These are phyloP conservation scores for Orthosia gracilis DNA, from an alignment of 2,888 invertebrate genomes.

Conservation along the genomic window DNA sequence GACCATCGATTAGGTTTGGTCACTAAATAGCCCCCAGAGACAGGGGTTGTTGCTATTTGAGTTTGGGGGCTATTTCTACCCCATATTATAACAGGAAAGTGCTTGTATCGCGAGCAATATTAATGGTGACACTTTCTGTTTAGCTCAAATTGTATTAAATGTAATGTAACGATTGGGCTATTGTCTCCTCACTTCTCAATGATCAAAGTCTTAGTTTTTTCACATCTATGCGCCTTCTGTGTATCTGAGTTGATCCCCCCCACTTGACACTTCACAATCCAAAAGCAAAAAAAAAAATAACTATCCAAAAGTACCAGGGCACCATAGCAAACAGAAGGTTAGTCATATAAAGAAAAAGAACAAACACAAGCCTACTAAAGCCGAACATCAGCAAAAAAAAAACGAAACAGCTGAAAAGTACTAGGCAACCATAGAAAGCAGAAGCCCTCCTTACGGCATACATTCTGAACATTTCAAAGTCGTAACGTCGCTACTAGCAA, in stretches of 20 bases:
- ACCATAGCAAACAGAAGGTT: neutral
- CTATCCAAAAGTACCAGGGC: neutral
- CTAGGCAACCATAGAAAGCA: slow-evolving; percentile 14
- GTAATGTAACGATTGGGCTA: neutral
- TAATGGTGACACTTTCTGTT: neutral
- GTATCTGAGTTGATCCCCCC: too few species aligned
- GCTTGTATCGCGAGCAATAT: neutral
- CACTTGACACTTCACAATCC: neutral
- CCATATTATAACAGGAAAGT: neutral
- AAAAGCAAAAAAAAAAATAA: neutral
- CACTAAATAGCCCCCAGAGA: slow-evolving; percentile 36
- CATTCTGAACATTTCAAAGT: slow-evolving; percentile 12
- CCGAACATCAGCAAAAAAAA: neutral
- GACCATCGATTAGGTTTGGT: slow-evolving; percentile 8
- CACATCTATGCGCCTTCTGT: too few species aligned
- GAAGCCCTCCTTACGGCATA: slow-evolving; percentile 4
- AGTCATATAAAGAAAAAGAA: neutral
- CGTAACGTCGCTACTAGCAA: slow-evolving; percentile 7
- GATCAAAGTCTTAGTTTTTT: too few species aligned
- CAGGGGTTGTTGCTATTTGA: slow-evolving; percentile 3
- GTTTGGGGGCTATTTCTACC: slow-evolving; percentile 11
- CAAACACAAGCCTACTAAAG: neutral
- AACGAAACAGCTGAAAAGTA: neutral
- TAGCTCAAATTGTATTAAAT: neutral
- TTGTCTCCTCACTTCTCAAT: too few species aligned